Evolutionary conservation across 2,888 invertebrate genomes (phyloP).

Genomic region (Caenorhabditis panamensis): DNA sequence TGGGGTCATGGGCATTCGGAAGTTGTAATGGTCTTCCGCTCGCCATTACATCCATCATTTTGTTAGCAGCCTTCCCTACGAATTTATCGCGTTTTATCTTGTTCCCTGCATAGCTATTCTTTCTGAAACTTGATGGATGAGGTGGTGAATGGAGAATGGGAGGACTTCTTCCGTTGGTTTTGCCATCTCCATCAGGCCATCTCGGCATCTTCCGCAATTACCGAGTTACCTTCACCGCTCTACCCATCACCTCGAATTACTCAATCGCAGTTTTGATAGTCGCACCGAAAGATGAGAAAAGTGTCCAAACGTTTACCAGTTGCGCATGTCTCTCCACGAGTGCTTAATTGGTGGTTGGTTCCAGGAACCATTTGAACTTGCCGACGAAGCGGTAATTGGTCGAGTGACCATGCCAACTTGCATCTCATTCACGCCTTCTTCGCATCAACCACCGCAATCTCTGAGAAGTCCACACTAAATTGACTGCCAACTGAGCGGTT

Average conservation of each 20-base stretch:
- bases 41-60: slow-evolving; percentile 41
- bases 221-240: not conserved
- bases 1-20: slow-evolving; percentile 29
- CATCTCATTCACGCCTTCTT: slow-evolving; percentile 52
- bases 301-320: slow-evolving; percentile 57
- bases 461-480: slow-evolving; percentile 29
- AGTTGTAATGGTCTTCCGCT: slow-evolving; percentile 50
- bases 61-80: slow-evolving; percentile 23
- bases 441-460: slow-evolving; percentile 38
- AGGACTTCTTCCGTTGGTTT: not conserved
- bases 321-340: slow-evolving; percentile 31
- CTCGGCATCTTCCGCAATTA: not conserved
- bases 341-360: slow-evolving; percentile 50
- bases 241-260: slow-evolving; percentile 45
- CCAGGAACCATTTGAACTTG: slow-evolving; percentile 39
- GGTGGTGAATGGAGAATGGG: not conserved
- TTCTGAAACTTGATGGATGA: slow-evolving; percentile 3
- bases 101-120: not conserved
- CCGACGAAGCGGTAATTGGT: slow-evolving; percentile 17
- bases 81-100: slow-evolving; percentile 4
- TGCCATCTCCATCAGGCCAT: not conserved
- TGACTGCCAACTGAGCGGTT: slow-evolving; percentile 35
- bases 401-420: slow-evolving; percentile 34
- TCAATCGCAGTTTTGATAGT: slow-evolving; percentile 49
- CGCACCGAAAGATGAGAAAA: slow-evolving; percentile 13